Percentiles rank a stretch among this genome's conserved stretches.
Evolutionary conservation across 2,797 vertebrate genomes (phyloP).

Genomic region (Enteromius fasciolatus): DNA sequence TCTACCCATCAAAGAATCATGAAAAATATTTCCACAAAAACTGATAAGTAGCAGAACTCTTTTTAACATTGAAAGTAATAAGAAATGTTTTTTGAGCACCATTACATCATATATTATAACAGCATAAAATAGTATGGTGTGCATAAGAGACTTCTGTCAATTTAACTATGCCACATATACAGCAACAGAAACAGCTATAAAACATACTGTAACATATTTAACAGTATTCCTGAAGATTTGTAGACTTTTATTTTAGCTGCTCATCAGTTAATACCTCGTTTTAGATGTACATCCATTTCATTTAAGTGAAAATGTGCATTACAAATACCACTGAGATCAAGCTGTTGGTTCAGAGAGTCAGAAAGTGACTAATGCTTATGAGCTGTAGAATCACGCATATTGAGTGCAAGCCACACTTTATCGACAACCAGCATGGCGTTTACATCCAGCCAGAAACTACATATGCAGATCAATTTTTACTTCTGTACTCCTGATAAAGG

Average conservation of each 20-base stretch:
- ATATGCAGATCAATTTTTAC: background rate
- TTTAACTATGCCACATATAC: too few relatives aligned
- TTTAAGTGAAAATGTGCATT: background rate
- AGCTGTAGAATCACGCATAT: background rate
- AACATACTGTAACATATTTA: background rate
- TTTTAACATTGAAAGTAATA: background rate
- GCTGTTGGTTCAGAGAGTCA: conserved; percentile 1
- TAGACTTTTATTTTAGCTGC: background rate
- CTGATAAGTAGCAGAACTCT: background rate
- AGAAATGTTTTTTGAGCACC: background rate
- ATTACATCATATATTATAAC: background rate
- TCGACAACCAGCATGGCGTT: background rate
- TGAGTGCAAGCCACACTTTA: background rate
- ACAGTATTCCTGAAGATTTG: background rate
- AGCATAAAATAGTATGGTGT: background rate
- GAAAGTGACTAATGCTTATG: background rate
- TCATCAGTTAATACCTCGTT: background rate
- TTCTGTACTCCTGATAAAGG: background rate
- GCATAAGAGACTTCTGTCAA: background rate
- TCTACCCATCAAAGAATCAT: background rate
- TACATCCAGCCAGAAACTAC: too few relatives aligned
- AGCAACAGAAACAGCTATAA: background rate
- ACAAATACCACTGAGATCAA: background rate
- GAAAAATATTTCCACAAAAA: background rate
- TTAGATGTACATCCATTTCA: background rate